Base-by-base conservation (phyloP, 2,888 invertebrate species). In the Napeogenes inachia region DNA sequence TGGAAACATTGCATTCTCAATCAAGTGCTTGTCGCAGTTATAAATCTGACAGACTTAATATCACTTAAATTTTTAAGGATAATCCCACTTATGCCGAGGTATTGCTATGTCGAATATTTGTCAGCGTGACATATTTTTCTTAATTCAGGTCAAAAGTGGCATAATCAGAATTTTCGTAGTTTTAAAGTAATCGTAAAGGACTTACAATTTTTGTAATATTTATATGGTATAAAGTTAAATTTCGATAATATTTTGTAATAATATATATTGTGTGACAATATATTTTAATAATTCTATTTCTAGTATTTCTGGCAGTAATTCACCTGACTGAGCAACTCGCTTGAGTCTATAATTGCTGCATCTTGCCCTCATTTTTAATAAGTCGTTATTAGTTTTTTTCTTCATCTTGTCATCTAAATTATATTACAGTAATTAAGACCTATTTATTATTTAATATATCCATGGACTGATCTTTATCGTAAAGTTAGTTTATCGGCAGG, bases 211-310 rank as follows among this genome's bases (percentile, higher is more conserved):
- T 67, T 67, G 67, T 67, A 67, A 61, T 64, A 67, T 62, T 64
- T 64, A 60, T 65, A 59, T 56, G 50, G 53, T 62, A 65, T 62
- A 65, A 67, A 67, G 61, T 67, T 54, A 65, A 65, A 61, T 45
- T 65, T 60, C 62, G 56, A 32, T 45, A 12, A 59, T 67, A 67
- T 67, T 67, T 67, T 67, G 60, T 67, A 65, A 57, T 54, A 56
- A 67, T 67, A 67, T 47, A 32, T 67, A 67, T 67, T 67, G 67
- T 67, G 64, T 65, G 62, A 67, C 67, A 67, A 67, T 67, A 67
- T 67, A 67, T 67, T 67, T 67, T 60, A 60, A 60, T 57, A 50
- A 57, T 13, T 60, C 54, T 30, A 54, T 32, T 56, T 56, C 45
- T 59, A 55, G 56, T 58, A 62, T 59, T 50, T 60, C 59, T 60